phyloP scores from a whole-genome alignment of 2,888 invertebrate genomes.

The Anthrax anthrax region DNA sequence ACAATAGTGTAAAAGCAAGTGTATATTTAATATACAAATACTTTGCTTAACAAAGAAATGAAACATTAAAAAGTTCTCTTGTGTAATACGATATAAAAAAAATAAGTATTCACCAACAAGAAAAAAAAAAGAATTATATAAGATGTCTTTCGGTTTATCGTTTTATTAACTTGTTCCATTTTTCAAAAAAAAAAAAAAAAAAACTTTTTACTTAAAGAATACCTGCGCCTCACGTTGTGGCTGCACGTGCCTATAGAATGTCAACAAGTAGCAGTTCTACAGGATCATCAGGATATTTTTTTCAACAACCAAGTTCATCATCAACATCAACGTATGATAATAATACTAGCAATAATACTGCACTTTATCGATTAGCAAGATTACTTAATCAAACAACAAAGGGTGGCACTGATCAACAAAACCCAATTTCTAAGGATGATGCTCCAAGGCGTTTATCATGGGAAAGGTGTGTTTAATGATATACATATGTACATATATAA shows the following conservation, averaged over 20 bases:
- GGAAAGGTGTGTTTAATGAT: too few species aligned
- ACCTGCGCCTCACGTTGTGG: conserved; percentile 42
- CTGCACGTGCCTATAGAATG: conserved; percentile 41
- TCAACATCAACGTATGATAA: conserved; percentile 10
- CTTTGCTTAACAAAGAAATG: too few species aligned
- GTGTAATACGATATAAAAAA: too few species aligned
- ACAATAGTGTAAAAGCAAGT: too few species aligned
- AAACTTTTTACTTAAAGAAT: conserved; percentile 32
- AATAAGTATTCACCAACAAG: too few species aligned
- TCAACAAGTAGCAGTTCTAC: conserved; percentile 19
- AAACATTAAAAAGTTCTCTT: too few species aligned
- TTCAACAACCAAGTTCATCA: conserved; percentile 16
- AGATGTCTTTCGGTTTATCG: background rate
- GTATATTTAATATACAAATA: too few species aligned
- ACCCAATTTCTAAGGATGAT: conserved; percentile 33
- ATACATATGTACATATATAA: too few species aligned
- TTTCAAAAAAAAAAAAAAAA: background rate
- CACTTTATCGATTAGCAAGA: conserved; percentile 41
- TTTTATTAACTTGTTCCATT: background rate
- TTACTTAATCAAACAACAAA: conserved; percentile 39
- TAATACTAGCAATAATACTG: conserved; percentile 20
- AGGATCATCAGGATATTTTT: conserved; percentile 11
- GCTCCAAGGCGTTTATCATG: conserved; percentile 40
- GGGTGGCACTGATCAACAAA: conserved; percentile 19
- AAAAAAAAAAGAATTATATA: background rate